Percentiles rank a stretch among this genome's conserved stretches.
phyloP scores from a whole-genome alignment of 2,888 invertebrate genomes.

The Lucinisca nassula region DNA sequence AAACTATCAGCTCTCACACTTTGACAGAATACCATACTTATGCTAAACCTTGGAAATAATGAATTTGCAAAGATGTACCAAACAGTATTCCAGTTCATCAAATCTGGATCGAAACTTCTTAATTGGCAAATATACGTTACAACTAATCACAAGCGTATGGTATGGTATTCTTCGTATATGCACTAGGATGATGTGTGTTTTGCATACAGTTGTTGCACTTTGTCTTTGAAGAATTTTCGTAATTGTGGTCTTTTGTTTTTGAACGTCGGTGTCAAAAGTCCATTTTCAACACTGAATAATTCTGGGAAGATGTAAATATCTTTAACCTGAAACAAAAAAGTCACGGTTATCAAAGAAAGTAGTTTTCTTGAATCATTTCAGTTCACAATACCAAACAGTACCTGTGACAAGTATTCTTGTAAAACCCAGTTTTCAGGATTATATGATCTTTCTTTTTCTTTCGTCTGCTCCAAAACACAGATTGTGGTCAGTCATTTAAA shows the following conservation, averaged over 20 bases:
- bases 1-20: neutral
- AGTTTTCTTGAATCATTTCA: no score
- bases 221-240: slow-evolving; percentile 71
- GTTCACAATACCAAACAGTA: no score
- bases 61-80: no score
- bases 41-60: neutral
- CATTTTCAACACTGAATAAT: slow-evolving; percentile 98
- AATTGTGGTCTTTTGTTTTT: slow-evolving; percentile 95
- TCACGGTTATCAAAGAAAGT: no score
- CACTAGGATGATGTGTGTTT: slow-evolving; percentile 52
- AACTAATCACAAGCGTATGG: neutral
- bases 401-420: no score
- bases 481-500: no score
- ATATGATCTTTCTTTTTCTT: no score
- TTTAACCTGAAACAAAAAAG: slow-evolving; percentile 90
- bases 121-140: neutral
- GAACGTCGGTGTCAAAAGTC: slow-evolving; percentile 97
- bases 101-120: neutral
- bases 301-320: slow-evolving; percentile 98
- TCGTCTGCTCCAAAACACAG: no score
- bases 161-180: neutral
- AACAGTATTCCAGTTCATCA: neutral
- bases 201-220: slow-evolving; percentile 74
- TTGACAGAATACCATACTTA: neutral
- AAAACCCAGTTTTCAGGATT: no score